These are phyloP conservation scores for Mylabris sibirica DNA, from an alignment of 2,888 invertebrate genomes.

Conservation along the genomic window DNA sequence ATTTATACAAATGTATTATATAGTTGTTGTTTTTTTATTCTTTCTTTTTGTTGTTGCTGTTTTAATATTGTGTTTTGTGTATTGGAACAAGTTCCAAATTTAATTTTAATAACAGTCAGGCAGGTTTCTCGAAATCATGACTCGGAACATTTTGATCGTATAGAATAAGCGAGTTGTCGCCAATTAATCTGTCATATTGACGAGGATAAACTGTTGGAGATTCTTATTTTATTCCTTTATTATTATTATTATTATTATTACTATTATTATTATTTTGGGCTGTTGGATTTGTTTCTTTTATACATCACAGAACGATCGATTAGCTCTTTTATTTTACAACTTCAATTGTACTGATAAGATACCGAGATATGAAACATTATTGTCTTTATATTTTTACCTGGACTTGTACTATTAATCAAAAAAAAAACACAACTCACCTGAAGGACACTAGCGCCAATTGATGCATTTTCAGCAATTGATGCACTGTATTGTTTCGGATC, in stretches of 20 bases:
- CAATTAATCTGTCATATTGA: slow-evolving; percentile 20
- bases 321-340: slow-evolving; percentile 10
- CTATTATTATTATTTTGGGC: neutral
- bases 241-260: neutral
- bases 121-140: slow-evolving; percentile 16
- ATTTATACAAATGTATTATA: too few relatives aligned
- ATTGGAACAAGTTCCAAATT: slow-evolving; percentile 17
- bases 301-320: slow-evolving; percentile 5
- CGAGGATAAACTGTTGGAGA: slow-evolving; percentile 15
- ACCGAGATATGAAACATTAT: slow-evolving; percentile 6
- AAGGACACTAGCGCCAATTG: slow-evolving; percentile 88
- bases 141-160: slow-evolving; percentile 15
- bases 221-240: neutral
- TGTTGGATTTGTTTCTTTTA: neutral
- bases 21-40: neutral
- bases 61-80: slow-evolving; percentile 10
- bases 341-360: neutral
- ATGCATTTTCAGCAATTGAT: slow-evolving; percentile 91
- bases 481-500: slow-evolving; percentile 90
- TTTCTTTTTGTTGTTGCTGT: neutral
- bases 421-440: too few relatives aligned
- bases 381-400: neutral
- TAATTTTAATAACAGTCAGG: slow-evolving; percentile 11
- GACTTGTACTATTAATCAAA: neutral
- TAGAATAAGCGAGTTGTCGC: slow-evolving; percentile 16